Base-by-base conservation (phyloP, 2,888 invertebrate genomes). In the Calliphora vomitoria region DNA sequence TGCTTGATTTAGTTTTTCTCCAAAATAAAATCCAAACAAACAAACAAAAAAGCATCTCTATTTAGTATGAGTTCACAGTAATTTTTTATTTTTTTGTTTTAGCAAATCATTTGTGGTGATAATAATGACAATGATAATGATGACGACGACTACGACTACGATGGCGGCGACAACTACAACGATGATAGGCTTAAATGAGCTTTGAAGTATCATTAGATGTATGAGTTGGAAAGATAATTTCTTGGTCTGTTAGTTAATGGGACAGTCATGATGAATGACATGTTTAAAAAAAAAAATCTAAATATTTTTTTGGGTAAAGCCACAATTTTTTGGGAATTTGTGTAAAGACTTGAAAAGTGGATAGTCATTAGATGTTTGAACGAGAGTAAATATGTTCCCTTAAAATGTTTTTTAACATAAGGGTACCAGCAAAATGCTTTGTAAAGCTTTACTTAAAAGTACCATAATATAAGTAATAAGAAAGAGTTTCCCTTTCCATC, bases 91-190 rank as follows among this genome's bases (percentile, higher is more conserved):
- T 53, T 72, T 83, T 80, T 47, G 47, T 72, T 78, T 76, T 55
- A 25, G 25, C 55, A 82, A 85, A 69, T 85, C 79, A 85, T 85
- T 87, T 85, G 82, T 72, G 84, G 78, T 71, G 85, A 82, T 82
- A 79, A 85, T 87, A 64, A 85, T 69, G 74, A 74, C 72, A 64
- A 68, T 74, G 66, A 78, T 84, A 60, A 81, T 76, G 72, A 81
- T 74, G 86, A 75, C 69, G 76, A 58, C 58, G 58, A 55, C 66
- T 13, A 44, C 13, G 35, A 47, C 60, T 66, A 66, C 41, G 47
- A 62, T 31, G 82, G 47, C 68, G 74, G 25, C 47, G 64, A 76
- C 53, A 31, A 31, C 44, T 64, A 35, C n/a, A 72, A 53, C 31
- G 62, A 74, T 74, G 81, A 78, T 79, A 74, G 81, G 82, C 82